Conservation (phyloP, 2,113 vertebrate genomes). For the Saimiri boliviensis region DNA sequence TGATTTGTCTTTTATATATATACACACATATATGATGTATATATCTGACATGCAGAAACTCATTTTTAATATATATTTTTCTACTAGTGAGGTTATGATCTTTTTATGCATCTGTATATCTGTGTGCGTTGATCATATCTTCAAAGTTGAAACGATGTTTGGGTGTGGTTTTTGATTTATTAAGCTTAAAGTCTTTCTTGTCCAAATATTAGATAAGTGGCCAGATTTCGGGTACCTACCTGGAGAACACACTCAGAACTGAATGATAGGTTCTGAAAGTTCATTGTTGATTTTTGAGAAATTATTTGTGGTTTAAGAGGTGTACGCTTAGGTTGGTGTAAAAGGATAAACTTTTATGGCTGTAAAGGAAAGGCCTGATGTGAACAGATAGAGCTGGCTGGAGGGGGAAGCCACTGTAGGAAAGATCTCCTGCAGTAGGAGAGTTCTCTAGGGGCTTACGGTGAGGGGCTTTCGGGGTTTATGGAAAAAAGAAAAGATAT, state of each 20-base stretch:
- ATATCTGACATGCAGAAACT: not conserved
- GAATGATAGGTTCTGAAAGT: not conserved
- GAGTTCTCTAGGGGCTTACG: not conserved
- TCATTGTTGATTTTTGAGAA: slow-evolving; percentile 25
- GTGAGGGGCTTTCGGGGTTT: not conserved
- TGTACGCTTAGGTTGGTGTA: not conserved
- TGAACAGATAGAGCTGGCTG: not conserved
- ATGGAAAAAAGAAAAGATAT: not conserved
- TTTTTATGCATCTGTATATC: not conserved
- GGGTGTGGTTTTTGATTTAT: not conserved
- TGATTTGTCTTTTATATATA: not conserved
- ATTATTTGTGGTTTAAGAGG: not conserved
- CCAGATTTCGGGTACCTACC: not conserved
- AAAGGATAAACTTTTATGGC: not conserved
- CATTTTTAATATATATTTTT: slow-evolving; percentile 5
- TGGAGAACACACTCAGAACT: not conserved
- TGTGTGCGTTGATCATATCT: not conserved
- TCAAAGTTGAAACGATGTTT: not conserved
- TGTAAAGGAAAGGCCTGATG: not conserved
- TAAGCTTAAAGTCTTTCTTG: slow-evolving; percentile 19
- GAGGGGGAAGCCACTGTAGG: not conserved
- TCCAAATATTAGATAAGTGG: not conserved
- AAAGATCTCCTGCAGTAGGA: not conserved
- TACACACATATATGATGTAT: not conserved
- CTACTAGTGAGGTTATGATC: not conserved